Percentiles rank a stretch among this genome's conserved stretches.
Evolutionary conservation across 1,140 invertebrate genomes (phyloP).

Genomic region (Ceratitis capitata): DNA sequence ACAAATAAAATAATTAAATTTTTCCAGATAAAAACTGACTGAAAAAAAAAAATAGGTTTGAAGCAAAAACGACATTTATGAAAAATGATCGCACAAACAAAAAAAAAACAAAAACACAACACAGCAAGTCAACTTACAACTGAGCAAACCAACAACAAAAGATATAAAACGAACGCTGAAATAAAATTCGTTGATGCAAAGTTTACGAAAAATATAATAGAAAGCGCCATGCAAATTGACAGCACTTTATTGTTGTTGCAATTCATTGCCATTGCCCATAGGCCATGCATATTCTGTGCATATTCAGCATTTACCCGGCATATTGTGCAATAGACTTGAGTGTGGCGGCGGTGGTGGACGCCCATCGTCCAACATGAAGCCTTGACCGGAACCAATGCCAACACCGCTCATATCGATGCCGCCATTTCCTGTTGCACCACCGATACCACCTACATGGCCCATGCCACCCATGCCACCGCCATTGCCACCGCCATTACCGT

Average conservation of each 20-base stretch:
- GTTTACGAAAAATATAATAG: not conserved
- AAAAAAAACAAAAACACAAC: constrained; percentile 18
- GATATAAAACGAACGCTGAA: not conserved
- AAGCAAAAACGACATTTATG: not conserved
- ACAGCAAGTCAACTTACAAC: not conserved
- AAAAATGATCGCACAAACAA: constrained; percentile 29
- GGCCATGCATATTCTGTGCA: not conserved
- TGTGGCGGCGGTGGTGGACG: constrained; percentile 73
- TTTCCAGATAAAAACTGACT: not conserved
- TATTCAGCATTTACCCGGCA: constrained; percentile 29
- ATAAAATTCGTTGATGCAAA: not conserved
- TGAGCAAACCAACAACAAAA: not conserved
- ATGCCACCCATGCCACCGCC: not conserved
- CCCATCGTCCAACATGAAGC: constrained; percentile 69
- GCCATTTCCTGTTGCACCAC: constrained; percentile 53
- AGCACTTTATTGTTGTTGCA: not conserved
- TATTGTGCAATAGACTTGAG: constrained; percentile 76
- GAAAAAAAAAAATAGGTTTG: not conserved
- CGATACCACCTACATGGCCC: constrained; percentile 24
- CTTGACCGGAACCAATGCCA: constrained; percentile 43
- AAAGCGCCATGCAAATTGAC: constrained; percentile 21
- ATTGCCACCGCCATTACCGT: not conserved
- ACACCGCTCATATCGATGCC: constrained; percentile 51
- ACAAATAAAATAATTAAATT: not conserved
- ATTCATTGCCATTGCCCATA: not conserved